Evolutionary conservation across 2,113 vertebrate species (phyloP).

Genomic region (Tympanuchus pallidicinctus): DNA sequence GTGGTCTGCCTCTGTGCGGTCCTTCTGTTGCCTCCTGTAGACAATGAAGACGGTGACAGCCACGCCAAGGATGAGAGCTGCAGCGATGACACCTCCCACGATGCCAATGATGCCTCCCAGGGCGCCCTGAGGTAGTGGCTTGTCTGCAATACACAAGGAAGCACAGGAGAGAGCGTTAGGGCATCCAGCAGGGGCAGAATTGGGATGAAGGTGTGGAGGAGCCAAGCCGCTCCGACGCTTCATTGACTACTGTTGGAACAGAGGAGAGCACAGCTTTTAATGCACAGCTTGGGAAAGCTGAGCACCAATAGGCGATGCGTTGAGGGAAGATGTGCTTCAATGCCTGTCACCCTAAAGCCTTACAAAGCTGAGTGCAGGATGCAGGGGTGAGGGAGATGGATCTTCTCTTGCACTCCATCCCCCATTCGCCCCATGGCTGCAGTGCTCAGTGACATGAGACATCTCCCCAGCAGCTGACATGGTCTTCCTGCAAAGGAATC

Average conservation of each 20-base stretch:
- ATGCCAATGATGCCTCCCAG: conserved; percentile 84
- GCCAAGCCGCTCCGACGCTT: neutral
- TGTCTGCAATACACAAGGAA: conserved; percentile 82
- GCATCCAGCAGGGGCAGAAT: neutral
- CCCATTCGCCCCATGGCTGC: neutral
- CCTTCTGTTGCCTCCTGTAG: conserved; percentile 85
- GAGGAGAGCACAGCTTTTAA: neutral
- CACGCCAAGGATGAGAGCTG: conserved; percentile 81
- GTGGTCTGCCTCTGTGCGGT: conserved; percentile 73
- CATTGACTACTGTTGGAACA: neutral
- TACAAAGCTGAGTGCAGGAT: neutral
- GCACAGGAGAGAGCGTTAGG: neutral
- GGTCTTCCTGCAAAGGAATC: conserved; percentile 35
- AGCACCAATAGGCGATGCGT: neutral
- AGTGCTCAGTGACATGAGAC: neutral
- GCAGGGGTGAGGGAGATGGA: neutral
- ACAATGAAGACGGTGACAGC: conserved; percentile 84
- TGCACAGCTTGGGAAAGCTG: neutral
- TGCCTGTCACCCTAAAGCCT: neutral
- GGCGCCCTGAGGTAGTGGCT: conserved; percentile 83
- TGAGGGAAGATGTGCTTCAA: neutral
- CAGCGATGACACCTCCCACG: conserved; percentile 83
- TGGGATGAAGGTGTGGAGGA: neutral
- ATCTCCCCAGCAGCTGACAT: neutral
- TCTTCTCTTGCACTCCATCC: neutral